Evolutionary conservation across 1,140 invertebrate species (phyloP), one percentile per base, ranked within the genome.

Genomic region (Campoletis sonorensis): DNA sequence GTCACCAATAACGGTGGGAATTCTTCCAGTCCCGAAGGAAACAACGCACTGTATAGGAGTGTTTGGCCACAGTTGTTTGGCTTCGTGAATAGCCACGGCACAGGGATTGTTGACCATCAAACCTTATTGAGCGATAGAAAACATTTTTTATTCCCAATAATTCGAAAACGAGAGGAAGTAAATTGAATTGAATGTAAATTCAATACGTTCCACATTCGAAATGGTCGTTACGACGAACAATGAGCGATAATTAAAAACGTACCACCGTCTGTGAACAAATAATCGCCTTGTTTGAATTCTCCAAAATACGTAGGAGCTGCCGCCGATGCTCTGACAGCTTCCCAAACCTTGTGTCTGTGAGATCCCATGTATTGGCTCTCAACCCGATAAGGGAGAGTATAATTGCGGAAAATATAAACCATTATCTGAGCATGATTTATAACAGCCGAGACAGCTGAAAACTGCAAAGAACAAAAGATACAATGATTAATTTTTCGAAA

Each of bases 221-320:
- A 37, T 37, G n/a, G n/a, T n/a, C n/a, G n/a, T n/a, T n/a, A n/a
- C n/a, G n/a, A n/a, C n/a, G n/a, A n/a, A n/a, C n/a, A n/a, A n/a
- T n/a, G n/a, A 45, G 11, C 13, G 72, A 77, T 77, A 80, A 77
- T 82, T 78, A 26, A 73, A 15, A 64, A 30, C 70, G 72, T 86
- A 88, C 91, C 89, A 83, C 90, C 91, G 89, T 97, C 96, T 92
- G 97, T 96, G 90, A 98, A 97, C 83, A 98, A 90, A 86, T 94
- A 93, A 33, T 96, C 95, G 75, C 95, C 95, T 21, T 96, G 92
- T 84, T 94, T 93, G 86, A 96, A 97, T 89, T 98, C 97, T 88
- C 97, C 95, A 92, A 98, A 99, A 92, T 98, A 98, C 0, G 96
- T 97, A 2, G 98, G 98, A 23, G 98, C 98, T 71, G 98, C 97